These are phyloP conservation scores for Phrynocephalus vlangalii DNA, from an alignment of 2,797 vertebrate species.

Conservation along the genomic window DNA sequence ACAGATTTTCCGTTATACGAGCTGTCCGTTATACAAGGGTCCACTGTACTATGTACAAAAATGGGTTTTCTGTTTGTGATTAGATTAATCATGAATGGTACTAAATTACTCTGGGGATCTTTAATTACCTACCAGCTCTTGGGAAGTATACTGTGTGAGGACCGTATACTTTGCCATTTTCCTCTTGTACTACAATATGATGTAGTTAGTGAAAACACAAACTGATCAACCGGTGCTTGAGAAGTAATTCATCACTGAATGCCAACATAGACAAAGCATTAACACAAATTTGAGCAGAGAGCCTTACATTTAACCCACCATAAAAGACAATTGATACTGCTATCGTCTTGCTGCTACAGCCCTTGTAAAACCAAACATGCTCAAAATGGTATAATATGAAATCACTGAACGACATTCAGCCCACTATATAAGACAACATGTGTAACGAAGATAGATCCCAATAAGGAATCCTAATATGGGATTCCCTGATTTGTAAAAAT, in stretches of 20 bases:
- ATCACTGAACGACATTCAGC: neutral
- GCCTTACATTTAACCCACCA: neutral
- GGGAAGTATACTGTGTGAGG: conserved; percentile 15
- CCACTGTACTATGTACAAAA: conserved; percentile 39
- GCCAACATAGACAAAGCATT: neutral
- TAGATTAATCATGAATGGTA: conserved; percentile 33
- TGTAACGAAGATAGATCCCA: too few species aligned
- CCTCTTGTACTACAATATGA: conserved; percentile 9
- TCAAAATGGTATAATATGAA: neutral
- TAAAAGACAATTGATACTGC: neutral
- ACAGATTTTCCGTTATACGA: too few species aligned
- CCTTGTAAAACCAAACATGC: neutral
- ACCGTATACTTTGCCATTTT: conserved; percentile 20
- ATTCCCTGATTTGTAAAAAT: too few species aligned
- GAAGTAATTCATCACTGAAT: neutral
- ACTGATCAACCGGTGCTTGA: neutral
- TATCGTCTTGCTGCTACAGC: neutral
- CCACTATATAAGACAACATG: too few species aligned
- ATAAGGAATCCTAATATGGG: too few species aligned
- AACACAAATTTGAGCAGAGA: neutral
- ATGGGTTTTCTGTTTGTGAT: neutral
- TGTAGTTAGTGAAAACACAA: neutral
- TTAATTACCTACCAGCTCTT: conserved; percentile 12
- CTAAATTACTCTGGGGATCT: conserved; percentile 2
- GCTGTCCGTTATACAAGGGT: too few species aligned